Conservation (phyloP, 1,140 invertebrate species). For the Lethrus apterus region DNA sequence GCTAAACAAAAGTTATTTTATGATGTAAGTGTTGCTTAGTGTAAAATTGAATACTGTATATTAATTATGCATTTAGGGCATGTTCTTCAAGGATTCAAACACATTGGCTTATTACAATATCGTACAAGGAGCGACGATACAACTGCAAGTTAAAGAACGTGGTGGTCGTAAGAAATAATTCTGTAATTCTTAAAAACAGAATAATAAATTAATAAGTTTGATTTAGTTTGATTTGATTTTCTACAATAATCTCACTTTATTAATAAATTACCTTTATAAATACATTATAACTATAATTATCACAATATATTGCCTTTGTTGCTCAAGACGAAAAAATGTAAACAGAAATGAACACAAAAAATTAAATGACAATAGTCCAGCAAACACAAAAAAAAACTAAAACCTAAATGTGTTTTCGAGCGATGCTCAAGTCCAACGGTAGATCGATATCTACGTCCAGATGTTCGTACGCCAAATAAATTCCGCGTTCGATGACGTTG, state of each 20-base stretch:
- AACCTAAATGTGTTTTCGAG: slow-evolving; percentile 9
- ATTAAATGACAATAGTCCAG: neutral
- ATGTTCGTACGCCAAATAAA: slow-evolving; percentile 6
- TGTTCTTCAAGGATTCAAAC: slow-evolving; percentile 97
- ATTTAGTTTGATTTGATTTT: neutral
- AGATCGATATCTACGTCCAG: slow-evolving; percentile 16
- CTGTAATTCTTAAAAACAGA: neutral
- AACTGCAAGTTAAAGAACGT: slow-evolving; percentile 91
- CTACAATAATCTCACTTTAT: neutral
- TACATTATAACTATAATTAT: slow-evolving; percentile 1
- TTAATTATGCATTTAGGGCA: slow-evolving; percentile 59
- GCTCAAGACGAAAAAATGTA: neutral
- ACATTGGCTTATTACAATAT: slow-evolving; percentile 95
- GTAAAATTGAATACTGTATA: slow-evolving; percentile 1
- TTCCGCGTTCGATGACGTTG: slow-evolving; percentile 6
- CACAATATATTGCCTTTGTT: neutral
- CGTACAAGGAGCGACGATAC: slow-evolving; percentile 70
- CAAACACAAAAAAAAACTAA: neutral
- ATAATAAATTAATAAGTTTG: neutral
- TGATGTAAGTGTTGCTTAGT: slow-evolving; percentile 54
- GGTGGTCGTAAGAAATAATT: slow-evolving; percentile 93
- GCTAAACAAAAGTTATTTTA: slow-evolving; percentile 95
- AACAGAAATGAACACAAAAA: slow-evolving; percentile 8
- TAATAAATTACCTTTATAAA: slow-evolving; percentile 10
- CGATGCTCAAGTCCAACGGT: slow-evolving; percentile 17